Evolutionary conservation across 1,140 invertebrate genomes (phyloP).

Genomic region (Dufourea novaeangliae): DNA sequence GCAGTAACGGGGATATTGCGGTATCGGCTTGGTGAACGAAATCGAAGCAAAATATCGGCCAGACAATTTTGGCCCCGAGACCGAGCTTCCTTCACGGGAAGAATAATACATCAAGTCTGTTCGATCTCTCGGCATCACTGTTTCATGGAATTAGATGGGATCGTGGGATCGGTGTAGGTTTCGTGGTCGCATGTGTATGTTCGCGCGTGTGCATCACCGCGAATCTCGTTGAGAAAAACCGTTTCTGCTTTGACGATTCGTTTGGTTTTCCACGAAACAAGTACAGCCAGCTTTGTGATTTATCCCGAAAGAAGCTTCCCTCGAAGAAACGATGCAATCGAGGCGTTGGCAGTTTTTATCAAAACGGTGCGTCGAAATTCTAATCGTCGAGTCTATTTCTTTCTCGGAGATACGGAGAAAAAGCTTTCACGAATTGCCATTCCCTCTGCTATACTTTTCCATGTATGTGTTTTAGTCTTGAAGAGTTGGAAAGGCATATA

Average conservation of each 20-base stretch:
- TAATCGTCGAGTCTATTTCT: too few relatives aligned
- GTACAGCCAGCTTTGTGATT: constrained; percentile 5
- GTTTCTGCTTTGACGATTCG: constrained; percentile 29
- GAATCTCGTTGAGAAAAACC: background rate
- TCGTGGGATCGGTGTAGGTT: background rate
- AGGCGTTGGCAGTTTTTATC: background rate
- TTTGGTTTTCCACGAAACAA: background rate
- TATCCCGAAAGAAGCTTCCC: constrained; percentile 11
- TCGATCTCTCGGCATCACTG: constrained; percentile 12
- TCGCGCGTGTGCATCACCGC: background rate
- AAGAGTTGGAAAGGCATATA: too few relatives aligned
- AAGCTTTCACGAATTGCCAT: background rate
- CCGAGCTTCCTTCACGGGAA: background rate
- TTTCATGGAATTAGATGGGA: constrained; percentile 34
- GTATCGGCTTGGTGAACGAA: background rate
- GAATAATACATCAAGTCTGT: constrained; percentile 30
- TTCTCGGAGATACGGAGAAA: background rate
- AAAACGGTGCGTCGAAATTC: background rate
- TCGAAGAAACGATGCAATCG: constrained; percentile 1
- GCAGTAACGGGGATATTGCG: background rate
- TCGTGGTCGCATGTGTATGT: background rate
- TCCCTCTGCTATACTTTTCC: background rate
- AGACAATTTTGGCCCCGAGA: background rate
- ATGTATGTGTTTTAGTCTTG: background rate
- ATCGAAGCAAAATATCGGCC: background rate